Evolutionary conservation across 1,140 invertebrate species (phyloP).

Genomic region (Drosophila pandora): DNA sequence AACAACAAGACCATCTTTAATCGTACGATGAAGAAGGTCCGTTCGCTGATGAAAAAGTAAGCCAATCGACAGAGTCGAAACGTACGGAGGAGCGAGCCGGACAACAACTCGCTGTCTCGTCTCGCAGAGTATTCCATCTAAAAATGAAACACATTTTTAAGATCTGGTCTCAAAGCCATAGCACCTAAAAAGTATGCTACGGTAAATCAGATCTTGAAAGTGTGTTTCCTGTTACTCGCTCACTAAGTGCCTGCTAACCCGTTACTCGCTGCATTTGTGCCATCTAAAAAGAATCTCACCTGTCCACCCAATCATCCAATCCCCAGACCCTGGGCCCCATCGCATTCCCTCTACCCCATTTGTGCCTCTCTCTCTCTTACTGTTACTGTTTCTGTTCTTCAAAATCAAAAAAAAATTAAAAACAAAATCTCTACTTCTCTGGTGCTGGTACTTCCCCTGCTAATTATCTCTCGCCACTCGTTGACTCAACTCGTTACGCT

Average conservation of each 20-base stretch:
- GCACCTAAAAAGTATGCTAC: not conserved
- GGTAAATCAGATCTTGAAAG: slow-evolving; percentile 22
- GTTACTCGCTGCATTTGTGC: slow-evolving; percentile 57
- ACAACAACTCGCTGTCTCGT: slow-evolving; percentile 35
- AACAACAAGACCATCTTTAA: slow-evolving; percentile 87
- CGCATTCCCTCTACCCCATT: slow-evolving; percentile 14
- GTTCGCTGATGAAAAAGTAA: slow-evolving; percentile 88
- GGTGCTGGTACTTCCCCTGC: slow-evolving; percentile 44
- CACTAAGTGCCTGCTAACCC: slow-evolving; percentile 47
- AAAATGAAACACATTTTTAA: slow-evolving; percentile 10
- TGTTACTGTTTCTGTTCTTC: slow-evolving; percentile 14
- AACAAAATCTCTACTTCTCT: slow-evolving; percentile 28
- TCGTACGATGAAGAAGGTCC: slow-evolving; percentile 88
- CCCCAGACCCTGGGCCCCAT: slow-evolving; percentile 8
- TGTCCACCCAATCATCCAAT: slow-evolving; percentile 9
- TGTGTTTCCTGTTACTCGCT: slow-evolving; percentile 5
- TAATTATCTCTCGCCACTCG: slow-evolving; percentile 55
- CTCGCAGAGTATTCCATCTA: slow-evolving; percentile 27
- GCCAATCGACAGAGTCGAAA: slow-evolving; percentile 50
- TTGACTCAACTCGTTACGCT: slow-evolving; percentile 50
- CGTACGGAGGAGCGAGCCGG: slow-evolving; percentile 21
- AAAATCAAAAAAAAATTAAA: slow-evolving; percentile 11
- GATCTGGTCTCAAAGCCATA: slow-evolving; percentile 12
- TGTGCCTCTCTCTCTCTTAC: slow-evolving; percentile 4
- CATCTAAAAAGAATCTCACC: slow-evolving; percentile 65